phyloP scores from a whole-genome alignment of 2,113 vertebrate species.

The Datnioides undecimradiatus region DNA sequence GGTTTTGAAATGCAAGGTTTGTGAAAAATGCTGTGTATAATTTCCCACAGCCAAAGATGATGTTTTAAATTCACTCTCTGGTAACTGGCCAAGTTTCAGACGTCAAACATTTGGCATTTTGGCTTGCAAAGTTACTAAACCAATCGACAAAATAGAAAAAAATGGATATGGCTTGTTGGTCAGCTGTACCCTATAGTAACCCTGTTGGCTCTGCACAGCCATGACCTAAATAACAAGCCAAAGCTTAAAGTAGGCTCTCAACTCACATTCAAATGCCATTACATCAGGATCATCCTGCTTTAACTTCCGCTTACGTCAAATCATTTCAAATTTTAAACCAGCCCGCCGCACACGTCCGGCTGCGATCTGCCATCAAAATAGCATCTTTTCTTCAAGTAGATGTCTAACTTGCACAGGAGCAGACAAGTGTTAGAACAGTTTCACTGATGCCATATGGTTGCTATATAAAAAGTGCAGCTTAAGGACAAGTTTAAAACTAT shows the following conservation, averaged over 20 bases:
- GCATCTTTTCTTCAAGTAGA: background rate
- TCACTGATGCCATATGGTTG: conserved; percentile 49
- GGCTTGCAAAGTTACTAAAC: no score
- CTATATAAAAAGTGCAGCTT: conserved; percentile 52
- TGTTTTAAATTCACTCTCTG: no score
- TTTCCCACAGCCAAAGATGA: background rate
- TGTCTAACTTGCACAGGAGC: background rate
- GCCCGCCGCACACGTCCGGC: background rate
- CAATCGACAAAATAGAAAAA: background rate
- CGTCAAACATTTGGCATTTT: background rate
- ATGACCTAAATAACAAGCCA: conserved; percentile 74
- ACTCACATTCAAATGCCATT: conserved; percentile 75
- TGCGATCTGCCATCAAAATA: conserved; percentile 8
- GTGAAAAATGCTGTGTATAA: background rate
- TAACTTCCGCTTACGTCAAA: conserved; percentile 65
- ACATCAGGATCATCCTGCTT: conserved; percentile 75
- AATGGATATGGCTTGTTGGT: conserved; percentile 3
- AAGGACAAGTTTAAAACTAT: conserved; percentile 62
- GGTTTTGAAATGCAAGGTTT: background rate
- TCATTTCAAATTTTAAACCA: conserved; percentile 39
- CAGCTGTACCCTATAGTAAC: conserved; percentile 52
- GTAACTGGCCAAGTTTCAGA: no score
- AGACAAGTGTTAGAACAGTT: conserved; percentile 14
- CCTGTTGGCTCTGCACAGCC: conserved; percentile 36
- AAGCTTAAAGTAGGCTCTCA: conserved; percentile 72